These are phyloP conservation scores for Ennomos fuscantarius DNA, from an alignment of 2,888 invertebrate species.

Conservation along the genomic window DNA sequence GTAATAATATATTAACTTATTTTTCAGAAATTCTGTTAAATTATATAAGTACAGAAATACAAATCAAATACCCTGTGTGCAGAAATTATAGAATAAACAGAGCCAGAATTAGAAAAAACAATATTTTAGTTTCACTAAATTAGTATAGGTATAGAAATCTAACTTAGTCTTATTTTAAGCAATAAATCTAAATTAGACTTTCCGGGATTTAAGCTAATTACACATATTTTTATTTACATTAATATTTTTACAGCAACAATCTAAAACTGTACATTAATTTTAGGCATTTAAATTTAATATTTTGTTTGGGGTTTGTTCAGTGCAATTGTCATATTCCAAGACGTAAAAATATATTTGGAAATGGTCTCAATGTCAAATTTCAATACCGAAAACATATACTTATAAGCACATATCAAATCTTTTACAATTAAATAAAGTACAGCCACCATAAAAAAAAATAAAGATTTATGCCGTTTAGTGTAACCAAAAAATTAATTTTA, in stretches of 20 bases:
- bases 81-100: conserved; percentile 37
- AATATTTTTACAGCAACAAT: conserved; percentile 36
- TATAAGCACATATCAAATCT: no score
- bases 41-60: conserved; percentile 12
- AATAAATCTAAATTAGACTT: conserved; percentile 40
- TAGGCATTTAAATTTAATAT: conserved; percentile 40
- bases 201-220: conserved; percentile 34
- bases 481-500: no score
- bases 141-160: conserved; percentile 23
- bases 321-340: conserved; percentile 23
- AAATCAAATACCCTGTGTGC: conserved; percentile 54
- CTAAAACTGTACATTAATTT: conserved; percentile 38
- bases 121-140: conserved; percentile 19
- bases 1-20: neutral
- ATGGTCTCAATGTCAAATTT: conserved; percentile 6
- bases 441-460: no score
- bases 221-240: conserved; percentile 47
- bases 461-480: no score
- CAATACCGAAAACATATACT: no score
- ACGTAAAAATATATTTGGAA: conserved; percentile 2
- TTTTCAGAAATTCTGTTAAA: conserved; percentile 3
- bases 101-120: conserved; percentile 24
- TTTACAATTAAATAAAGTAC: no score
- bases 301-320: conserved; percentile 39
- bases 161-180: conserved; percentile 28